Evolutionary conservation across 2,113 vertebrate genomes (phyloP).

Genomic region (Chinchilla lanigera): DNA sequence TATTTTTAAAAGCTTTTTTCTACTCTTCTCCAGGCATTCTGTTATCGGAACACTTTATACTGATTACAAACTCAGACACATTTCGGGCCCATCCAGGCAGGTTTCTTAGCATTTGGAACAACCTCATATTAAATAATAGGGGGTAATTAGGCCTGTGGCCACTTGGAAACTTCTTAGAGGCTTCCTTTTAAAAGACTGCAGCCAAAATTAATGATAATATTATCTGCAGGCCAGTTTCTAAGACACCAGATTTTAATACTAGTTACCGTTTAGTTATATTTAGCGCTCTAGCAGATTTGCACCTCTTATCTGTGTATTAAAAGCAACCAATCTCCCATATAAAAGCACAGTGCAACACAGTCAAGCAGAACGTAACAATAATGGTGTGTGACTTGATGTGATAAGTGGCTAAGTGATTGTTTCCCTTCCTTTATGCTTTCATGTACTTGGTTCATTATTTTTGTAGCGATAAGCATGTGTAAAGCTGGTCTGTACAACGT

Average conservation of each 20-base stretch:
- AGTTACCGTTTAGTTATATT: background rate
- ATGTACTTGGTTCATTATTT: background rate
- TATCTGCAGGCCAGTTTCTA: background rate
- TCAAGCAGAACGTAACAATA: background rate
- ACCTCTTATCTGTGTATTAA: background rate
- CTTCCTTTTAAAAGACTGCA: background rate
- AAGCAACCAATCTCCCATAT: background rate
- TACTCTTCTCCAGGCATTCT: background rate
- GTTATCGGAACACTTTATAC: background rate
- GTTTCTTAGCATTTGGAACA: background rate
- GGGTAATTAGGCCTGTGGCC: background rate
- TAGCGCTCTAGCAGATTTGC: background rate
- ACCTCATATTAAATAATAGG: background rate
- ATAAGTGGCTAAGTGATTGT: background rate
- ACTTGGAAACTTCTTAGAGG: constrained; percentile 5
- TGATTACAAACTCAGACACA: background rate
- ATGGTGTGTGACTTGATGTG: background rate
- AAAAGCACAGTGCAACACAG: background rate
- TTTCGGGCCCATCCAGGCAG: background rate
- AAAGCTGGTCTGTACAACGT: background rate
- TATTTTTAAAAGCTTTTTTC: constrained; percentile 20
- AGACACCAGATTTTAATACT: background rate
- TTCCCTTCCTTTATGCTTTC: background rate
- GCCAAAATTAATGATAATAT: background rate
- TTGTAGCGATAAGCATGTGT: background rate